Conservation (phyloP, 2,113 vertebrate species). For the Limnothrissa miodon region DNA sequence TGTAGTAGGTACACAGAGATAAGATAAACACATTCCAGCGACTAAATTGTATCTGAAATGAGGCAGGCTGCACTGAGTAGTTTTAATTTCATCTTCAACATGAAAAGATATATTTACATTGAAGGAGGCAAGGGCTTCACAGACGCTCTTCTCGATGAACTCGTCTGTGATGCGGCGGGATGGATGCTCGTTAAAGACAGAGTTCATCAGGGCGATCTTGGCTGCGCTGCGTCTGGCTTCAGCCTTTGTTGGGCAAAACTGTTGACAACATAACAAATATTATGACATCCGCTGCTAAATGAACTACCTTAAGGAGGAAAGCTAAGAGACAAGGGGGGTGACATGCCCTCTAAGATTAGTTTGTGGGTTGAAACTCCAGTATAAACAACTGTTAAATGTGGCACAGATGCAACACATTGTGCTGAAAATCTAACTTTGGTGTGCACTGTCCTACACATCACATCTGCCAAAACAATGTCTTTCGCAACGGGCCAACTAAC, state of each 20-base stretch:
- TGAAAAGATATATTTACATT: not conserved
- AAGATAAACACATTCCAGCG: conserved; percentile 5
- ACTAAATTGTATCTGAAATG: not conserved
- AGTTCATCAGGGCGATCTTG: conserved; percentile 98
- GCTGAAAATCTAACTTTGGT: not conserved
- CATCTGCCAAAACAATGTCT: conserved; percentile 7
- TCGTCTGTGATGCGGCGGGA: conserved; percentile 93
- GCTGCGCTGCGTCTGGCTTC: conserved; percentile 92
- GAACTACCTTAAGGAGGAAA: not conserved
- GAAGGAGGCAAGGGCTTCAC: conserved; percentile 90
- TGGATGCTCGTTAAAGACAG: conserved; percentile 96
- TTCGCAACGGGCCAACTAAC: not conserved
- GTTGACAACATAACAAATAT: conserved; percentile 23
- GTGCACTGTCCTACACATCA: not conserved
- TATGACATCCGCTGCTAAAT: not conserved
- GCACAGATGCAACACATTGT: not conserved
- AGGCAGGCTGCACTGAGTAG: not conserved
- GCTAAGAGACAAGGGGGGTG: too few relatives aligned
- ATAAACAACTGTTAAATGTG: not conserved
- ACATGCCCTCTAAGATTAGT: too few relatives aligned
- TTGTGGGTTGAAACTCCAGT: not conserved
- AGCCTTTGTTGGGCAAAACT: conserved; percentile 98
- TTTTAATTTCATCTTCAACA: not conserved
- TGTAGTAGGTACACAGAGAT: not conserved
- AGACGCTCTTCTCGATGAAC: conserved; percentile 97